Conservation (phyloP, 2,113 vertebrate species). For the Zingel zingel region DNA sequence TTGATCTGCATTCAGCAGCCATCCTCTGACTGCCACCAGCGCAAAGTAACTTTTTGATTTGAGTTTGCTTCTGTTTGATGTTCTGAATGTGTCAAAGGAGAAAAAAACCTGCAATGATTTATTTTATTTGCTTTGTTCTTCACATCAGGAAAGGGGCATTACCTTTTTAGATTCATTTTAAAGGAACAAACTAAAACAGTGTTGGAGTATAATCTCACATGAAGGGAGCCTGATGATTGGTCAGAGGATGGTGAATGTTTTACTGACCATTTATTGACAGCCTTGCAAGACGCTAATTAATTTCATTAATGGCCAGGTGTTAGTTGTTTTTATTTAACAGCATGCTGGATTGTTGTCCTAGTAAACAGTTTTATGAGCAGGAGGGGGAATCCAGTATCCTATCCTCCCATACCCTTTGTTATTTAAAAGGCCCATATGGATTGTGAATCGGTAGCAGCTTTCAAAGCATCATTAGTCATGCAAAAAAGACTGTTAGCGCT, state of each 20-base stretch:
- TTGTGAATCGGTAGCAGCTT: constrained; percentile 78
- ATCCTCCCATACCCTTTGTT: constrained; percentile 76
- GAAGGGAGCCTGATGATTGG: constrained; percentile 51
- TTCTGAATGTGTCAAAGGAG: constrained; percentile 73
- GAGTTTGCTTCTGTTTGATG: constrained; percentile 81
- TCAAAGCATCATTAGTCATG: constrained; percentile 85
- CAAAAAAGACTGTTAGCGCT: constrained; percentile 83
- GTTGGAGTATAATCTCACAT: constrained; percentile 14
- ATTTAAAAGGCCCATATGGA: constrained; percentile 84
- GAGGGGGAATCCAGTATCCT: constrained; percentile 66
- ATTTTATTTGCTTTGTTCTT: constrained; percentile 78
- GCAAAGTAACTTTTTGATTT: constrained; percentile 77
- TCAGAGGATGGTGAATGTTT: constrained; percentile 57
- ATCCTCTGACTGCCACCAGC: constrained; percentile 74
- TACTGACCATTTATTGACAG: constrained; percentile 54
- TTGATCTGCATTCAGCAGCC: constrained; percentile 80
- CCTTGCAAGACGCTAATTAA: constrained; percentile 70
- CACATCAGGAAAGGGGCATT: constrained; percentile 59
- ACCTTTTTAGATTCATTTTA: constrained; percentile 53
- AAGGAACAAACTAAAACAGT: constrained; percentile 47
- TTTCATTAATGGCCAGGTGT: constrained; percentile 77
- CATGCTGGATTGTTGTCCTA: constrained; percentile 74
- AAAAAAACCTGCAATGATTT: constrained; percentile 65
- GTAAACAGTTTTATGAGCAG: constrained; percentile 79
- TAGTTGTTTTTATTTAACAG: constrained; percentile 75